Evolutionary conservation across 2,113 vertebrate species (phyloP).

Genomic region (Alosa alosa): DNA sequence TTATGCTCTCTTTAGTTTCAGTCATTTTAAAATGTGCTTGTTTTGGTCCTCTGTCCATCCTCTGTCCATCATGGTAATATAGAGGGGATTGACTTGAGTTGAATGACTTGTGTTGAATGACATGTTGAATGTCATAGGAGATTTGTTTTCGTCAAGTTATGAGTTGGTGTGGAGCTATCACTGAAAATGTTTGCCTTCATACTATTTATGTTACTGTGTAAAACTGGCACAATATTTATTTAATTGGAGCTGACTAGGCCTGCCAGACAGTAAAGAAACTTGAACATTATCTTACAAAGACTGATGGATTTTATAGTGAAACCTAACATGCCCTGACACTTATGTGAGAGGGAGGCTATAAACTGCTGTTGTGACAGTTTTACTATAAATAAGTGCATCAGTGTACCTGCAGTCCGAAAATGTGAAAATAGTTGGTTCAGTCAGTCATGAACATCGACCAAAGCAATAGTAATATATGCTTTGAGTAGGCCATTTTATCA

Average conservation of each 20-base stretch:
- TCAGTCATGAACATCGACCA: too few species aligned
- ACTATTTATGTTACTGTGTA: too few species aligned
- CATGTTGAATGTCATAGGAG: background rate
- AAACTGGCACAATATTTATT: too few species aligned
- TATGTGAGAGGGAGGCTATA: background rate
- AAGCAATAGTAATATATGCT: too few species aligned
- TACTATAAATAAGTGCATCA: too few species aligned
- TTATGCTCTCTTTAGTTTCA: background rate
- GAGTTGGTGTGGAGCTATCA: too few species aligned
- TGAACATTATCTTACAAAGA: background rate
- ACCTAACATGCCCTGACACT: background rate
- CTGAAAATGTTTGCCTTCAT: too few species aligned
- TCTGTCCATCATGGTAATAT: background rate
- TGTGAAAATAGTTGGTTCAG: too few species aligned
- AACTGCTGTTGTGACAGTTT: background rate
- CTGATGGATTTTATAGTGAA: background rate
- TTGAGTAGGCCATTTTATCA: too few species aligned
- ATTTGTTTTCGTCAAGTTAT: background rate
- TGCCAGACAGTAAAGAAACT: background rate
- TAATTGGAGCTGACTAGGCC: too few species aligned
- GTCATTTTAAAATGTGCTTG: background rate
- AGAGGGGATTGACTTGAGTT: background rate
- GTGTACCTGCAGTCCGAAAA: too few species aligned
- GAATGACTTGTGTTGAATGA: background rate
- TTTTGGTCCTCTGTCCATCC: too few species aligned